These are phyloP conservation scores for Ischnura elegans DNA, from an alignment of 2,888 invertebrate genomes.

Conservation along the genomic window DNA sequence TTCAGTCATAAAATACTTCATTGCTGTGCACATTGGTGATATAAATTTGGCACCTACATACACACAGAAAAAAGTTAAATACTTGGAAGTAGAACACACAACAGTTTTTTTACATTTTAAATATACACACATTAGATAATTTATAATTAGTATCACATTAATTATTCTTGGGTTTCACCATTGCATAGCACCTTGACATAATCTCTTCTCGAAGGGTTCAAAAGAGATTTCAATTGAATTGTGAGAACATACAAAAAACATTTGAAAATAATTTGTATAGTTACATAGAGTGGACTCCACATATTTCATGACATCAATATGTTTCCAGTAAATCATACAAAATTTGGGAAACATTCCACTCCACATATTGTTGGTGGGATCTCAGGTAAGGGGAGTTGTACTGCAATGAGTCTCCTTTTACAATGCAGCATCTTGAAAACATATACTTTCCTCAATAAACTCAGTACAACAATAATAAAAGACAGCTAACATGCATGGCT, in stretches of 20 bases:
- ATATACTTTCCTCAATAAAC: background rate
- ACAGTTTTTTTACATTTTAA: background rate
- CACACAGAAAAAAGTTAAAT: background rate
- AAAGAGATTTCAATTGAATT: background rate
- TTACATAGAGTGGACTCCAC: background rate
- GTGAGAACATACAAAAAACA: background rate
- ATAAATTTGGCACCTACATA: constrained; percentile 29
- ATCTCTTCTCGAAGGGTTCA: background rate
- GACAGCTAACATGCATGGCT: background rate
- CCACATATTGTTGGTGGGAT: background rate
- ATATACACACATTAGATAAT: background rate
- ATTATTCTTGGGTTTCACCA: constrained; percentile 34
- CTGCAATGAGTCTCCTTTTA: background rate
- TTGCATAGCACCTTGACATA: background rate
- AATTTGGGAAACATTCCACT: constrained; percentile 2
- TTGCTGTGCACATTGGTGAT: constrained; percentile 24
- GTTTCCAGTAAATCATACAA: background rate
- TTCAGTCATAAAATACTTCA: constrained; percentile 8
- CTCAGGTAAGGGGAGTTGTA: background rate
- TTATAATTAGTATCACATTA: constrained; percentile 38
- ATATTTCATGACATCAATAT: background rate
- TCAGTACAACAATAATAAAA: background rate
- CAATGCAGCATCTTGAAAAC: background rate
- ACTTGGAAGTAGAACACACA: constrained; percentile 1
- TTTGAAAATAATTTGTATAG: background rate